Conservation (phyloP, 2,888 invertebrate genomes). For the Platycnemis pennipes region DNA sequence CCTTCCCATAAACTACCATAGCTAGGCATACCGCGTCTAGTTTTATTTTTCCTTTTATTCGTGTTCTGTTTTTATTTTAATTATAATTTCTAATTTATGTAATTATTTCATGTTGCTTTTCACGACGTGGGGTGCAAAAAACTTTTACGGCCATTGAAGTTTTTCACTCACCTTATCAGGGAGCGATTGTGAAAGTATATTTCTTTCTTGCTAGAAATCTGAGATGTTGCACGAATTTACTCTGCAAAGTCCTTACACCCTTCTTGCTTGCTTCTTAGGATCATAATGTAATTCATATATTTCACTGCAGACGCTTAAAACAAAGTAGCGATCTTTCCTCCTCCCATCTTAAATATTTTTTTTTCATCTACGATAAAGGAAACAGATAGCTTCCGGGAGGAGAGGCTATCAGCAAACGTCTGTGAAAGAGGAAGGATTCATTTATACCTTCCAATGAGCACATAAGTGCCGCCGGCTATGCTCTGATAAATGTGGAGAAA, state of each 20-base stretch:
- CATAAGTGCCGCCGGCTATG: not conserved
- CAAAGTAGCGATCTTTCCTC: not conserved
- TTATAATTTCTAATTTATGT: too few species aligned
- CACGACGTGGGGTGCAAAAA: too few species aligned
- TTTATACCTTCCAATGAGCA: conserved; percentile 28
- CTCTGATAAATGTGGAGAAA: conserved; percentile 22
- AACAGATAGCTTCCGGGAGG: not conserved
- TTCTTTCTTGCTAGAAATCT: not conserved
- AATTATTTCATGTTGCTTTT: too few species aligned
- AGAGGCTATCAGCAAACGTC: not conserved
- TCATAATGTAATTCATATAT: not conserved
- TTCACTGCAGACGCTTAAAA: not conserved
- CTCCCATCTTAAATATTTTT: not conserved
- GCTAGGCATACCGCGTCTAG: too few species aligned
- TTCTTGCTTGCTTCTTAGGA: not conserved
- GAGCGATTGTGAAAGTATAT: too few species aligned
- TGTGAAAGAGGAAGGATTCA: not conserved
- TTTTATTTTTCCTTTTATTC: too few species aligned
- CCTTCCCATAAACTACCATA: too few species aligned
- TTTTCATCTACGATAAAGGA: not conserved
- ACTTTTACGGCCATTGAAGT: too few species aligned
- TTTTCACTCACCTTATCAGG: too few species aligned
- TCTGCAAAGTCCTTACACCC: not conserved
- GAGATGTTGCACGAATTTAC: not conserved
- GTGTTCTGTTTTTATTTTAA: too few species aligned